phyloP scores from a whole-genome alignment of 2,113 vertebrate genomes.

The Proterorhinus semilunaris region DNA sequence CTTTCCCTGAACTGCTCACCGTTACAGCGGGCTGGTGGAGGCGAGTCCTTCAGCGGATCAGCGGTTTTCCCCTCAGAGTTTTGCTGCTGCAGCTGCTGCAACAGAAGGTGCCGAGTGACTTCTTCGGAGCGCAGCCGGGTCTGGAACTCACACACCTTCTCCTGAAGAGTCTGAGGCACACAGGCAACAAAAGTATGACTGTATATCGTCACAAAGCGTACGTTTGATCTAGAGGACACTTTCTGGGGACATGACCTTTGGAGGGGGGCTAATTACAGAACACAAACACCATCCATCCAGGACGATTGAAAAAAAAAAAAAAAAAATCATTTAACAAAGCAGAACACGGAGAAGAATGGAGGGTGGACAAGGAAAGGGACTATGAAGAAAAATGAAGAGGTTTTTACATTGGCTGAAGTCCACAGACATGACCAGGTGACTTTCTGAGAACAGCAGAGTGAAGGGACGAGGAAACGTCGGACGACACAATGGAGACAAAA shows the following conservation, averaged over 20 bases:
- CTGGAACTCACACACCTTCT: conserved; percentile 73
- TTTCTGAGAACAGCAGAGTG: conserved; percentile 42
- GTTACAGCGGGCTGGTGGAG: neutral
- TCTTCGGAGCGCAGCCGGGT: conserved; percentile 75
- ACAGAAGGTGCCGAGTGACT: conserved; percentile 47
- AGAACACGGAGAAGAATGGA: neutral
- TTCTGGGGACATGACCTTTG: neutral
- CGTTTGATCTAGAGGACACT: neutral
- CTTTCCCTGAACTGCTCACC: conserved; percentile 33
- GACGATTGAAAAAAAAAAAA: too few relatives aligned
- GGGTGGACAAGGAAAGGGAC: neutral
- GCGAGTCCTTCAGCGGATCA: conserved; percentile 18
- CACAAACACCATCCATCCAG: too few relatives aligned
- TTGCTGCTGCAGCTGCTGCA: conserved; percentile 39
- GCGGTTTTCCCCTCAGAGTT: conserved; percentile 36
- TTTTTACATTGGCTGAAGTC: conserved; percentile 61
- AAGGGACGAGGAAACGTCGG: neutral
- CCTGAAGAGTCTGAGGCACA: conserved; percentile 75
- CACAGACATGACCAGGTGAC: conserved; percentile 66
- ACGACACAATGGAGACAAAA: conserved; percentile 1
- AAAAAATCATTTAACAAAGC: neutral
- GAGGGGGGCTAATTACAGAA: neutral
- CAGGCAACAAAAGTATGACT: neutral
- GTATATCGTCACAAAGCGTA: neutral
- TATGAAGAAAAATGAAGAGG: neutral